Evolutionary conservation across 1,140 invertebrate species (phyloP), one percentile per base, ranked within the genome.

Genomic region (Trialeurodes vaporariorum): DNA sequence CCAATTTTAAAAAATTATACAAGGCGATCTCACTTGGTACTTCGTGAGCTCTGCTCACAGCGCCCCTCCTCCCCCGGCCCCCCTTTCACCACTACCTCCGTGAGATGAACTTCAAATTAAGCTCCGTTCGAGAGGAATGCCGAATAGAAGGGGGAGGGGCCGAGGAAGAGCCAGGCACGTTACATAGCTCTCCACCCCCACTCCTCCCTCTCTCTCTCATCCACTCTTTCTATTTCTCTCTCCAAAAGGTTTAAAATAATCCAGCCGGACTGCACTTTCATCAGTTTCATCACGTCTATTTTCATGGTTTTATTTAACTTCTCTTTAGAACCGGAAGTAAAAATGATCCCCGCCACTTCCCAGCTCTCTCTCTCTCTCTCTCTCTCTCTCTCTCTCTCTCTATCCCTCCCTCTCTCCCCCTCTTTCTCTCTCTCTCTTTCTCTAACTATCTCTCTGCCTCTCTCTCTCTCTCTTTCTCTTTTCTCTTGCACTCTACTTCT

Each of bases 51-150:
- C n/a, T n/a, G n/a, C n/a, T n/a, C n/a, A n/a, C n/a, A n/a, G n/a
- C n/a, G n/a, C n/a, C n/a, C n/a, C n/a, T n/a, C n/a, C n/a, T n/a
- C n/a, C n/a, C n/a, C n/a, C n/a, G n/a, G n/a, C n/a, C n/a, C n/a
- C n/a, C n/a, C n/a, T n/a, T n/a, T n/a, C n/a, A 17, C 34, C 17
- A 5, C 5, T 17, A 5, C 34, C 34, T 49, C 17, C 34, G 34
- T 49, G 34, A 49, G 34, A 49, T 49, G 34, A 49, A 49, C 34
- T 49, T 49, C 34, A 49, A 49, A 49, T 49, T 49, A 49, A 49
- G 34, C 34, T 49, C 34, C 34, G 34, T 49, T 49, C 34, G 34
- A 49, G 5, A 5, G 5, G 34, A 5, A 49, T 17, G 34, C 34
- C 34, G 34, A 17, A 49, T 5, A 17, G 34, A 17, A 9, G 34